Evolutionary conservation across 2,888 invertebrate species (phyloP).

Genomic region (Platerodrilus igneus): DNA sequence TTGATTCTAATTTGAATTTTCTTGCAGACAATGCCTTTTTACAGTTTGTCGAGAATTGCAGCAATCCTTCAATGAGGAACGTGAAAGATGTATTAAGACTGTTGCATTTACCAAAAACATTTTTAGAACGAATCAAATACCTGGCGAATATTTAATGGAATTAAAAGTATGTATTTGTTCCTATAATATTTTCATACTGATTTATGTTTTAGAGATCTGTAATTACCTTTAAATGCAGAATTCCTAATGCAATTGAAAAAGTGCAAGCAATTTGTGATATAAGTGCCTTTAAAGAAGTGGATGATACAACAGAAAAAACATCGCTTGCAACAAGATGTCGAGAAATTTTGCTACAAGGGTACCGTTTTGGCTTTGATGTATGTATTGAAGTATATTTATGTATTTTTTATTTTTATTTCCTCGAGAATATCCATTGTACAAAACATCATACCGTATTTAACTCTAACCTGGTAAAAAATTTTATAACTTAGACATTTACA

Average conservation of each 20-base stretch:
- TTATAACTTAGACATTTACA: not conserved
- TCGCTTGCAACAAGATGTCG: conserved; percentile 62
- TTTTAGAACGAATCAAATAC: conserved; percentile 31
- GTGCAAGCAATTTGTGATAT: conserved; percentile 54
- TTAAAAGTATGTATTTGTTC: conserved; percentile 25
- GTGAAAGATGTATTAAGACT: conserved; percentile 75
- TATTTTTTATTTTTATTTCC: too few relatives aligned
- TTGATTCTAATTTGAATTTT: too few relatives aligned
- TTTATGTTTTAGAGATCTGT: conserved; percentile 43
- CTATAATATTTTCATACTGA: too few relatives aligned
- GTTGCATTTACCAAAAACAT: conserved; percentile 78
- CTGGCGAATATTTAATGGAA: conserved; percentile 23
- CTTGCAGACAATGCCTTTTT: conserved; percentile 54
- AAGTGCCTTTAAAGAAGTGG: conserved; percentile 51
- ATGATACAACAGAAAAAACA: conserved; percentile 56
- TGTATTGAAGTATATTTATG: too few relatives aligned
- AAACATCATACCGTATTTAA: too few relatives aligned
- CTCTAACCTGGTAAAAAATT: too few relatives aligned
- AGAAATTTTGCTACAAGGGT: conserved; percentile 81
- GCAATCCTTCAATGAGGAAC: conserved; percentile 69
- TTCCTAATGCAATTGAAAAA: conserved; percentile 54
- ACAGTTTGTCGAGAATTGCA: conserved; percentile 74
- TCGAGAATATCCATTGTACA: not conserved
- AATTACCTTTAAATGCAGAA: conserved; percentile 54
- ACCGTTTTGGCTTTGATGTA: conserved; percentile 86